Evolutionary conservation across 2,113 vertebrate species (phyloP).

Genomic region (Pteronura brasiliensis): DNA sequence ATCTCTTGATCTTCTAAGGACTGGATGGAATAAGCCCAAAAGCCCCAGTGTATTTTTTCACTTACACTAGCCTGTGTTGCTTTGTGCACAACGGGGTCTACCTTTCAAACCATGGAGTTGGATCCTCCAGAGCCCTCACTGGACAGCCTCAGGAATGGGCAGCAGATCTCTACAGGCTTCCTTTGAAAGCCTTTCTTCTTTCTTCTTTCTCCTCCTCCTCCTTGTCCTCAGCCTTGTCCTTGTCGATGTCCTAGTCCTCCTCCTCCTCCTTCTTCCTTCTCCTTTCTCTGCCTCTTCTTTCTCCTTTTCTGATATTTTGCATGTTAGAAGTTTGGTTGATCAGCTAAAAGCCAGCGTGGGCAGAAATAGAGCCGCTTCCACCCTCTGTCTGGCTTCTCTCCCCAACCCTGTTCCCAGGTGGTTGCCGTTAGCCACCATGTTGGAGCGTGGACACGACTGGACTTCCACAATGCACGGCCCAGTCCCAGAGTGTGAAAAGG

Average conservation of each 20-base stretch:
- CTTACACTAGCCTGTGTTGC: background rate
- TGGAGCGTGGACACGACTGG: background rate
- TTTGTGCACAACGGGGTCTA: background rate
- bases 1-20: background rate
- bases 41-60: background rate
- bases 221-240: background rate
- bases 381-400: background rate
- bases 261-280: background rate
- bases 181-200: background rate
- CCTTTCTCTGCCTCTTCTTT: background rate
- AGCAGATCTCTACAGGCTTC: background rate
- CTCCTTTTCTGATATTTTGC: background rate
- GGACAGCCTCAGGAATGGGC: background rate
- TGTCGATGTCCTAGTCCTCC: background rate
- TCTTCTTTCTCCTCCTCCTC: background rate
- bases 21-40: background rate
- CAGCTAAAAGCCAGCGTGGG: background rate
- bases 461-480: fast-evolving
- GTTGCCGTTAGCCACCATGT: background rate
- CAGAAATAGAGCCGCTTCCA: background rate
- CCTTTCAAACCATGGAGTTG: background rate
- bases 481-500: background rate
- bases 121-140: background rate
- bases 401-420: background rate
- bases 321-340: background rate